phyloP scores from a whole-genome alignment of 2,888 invertebrate species.

The Phragmatobia fuliginosa region DNA sequence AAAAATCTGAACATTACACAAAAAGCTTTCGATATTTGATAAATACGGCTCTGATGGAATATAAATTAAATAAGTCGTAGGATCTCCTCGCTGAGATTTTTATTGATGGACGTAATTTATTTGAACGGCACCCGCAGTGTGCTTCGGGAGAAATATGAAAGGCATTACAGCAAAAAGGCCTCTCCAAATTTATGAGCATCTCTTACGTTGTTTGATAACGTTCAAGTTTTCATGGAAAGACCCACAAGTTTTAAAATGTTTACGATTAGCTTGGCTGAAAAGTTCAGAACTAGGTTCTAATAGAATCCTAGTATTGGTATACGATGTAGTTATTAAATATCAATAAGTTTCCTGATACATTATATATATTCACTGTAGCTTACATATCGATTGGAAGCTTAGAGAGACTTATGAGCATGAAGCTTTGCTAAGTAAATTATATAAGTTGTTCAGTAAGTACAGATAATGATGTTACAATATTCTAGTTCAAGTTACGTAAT shows the following conservation, averaged over 20 bases:
- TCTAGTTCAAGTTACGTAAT: constrained; percentile 19
- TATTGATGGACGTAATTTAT: constrained; percentile 86
- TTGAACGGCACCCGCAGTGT: constrained; percentile 84
- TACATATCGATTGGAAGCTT: constrained; percentile 41
- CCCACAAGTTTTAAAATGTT: constrained; percentile 58
- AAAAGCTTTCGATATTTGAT: constrained; percentile 76
- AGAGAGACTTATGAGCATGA: constrained; percentile 23
- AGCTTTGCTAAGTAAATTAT: constrained; percentile 45
- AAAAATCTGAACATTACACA: constrained; percentile 55
- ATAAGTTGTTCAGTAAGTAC: constrained; percentile 41
- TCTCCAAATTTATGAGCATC: constrained; percentile 84
- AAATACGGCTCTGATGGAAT: constrained; percentile 83
- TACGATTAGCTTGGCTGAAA: constrained; percentile 70
- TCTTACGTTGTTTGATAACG: constrained; percentile 79
- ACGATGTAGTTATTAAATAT: constrained; percentile 13
- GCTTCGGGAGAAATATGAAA: constrained; percentile 84
- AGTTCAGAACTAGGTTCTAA: constrained; percentile 60
- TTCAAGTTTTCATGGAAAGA: constrained; percentile 56
- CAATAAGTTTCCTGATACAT: constrained; percentile 17
- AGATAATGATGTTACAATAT: constrained; percentile 25
- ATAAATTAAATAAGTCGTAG: constrained; percentile 86
- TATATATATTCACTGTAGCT: constrained; percentile 21
- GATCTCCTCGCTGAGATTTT: constrained; percentile 82
- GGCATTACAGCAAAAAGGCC: constrained; percentile 85
- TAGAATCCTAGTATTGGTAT: not conserved